Evolutionary conservation across 2,113 vertebrate species (phyloP).

Genomic region (Gavia stellata): DNA sequence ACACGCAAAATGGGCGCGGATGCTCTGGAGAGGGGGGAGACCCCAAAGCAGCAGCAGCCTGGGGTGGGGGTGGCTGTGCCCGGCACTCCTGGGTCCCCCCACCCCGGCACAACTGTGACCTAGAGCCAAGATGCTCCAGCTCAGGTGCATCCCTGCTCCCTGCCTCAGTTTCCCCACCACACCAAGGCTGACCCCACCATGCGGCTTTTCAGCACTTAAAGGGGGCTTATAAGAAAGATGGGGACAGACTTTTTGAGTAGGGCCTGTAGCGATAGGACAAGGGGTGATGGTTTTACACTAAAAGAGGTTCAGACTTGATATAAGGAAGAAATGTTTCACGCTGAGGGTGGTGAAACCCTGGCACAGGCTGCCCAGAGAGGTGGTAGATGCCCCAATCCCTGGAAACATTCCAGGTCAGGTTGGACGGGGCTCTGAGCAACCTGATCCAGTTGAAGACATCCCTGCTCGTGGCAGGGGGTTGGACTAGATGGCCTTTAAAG

Average conservation of each 20-base stretch:
- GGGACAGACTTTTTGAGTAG: background rate
- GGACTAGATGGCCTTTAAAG: background rate
- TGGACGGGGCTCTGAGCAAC: background rate
- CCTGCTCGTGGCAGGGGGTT: background rate
- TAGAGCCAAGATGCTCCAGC: background rate
- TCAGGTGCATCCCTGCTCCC: background rate
- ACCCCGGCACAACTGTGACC: fast-evolving
- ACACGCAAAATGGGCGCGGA: fast-evolving
- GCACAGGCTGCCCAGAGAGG: background rate
- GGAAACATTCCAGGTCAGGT: background rate
- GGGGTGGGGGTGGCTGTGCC: background rate
- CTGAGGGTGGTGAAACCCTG: background rate
- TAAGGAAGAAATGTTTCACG: fast-evolving
- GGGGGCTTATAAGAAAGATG: background rate
- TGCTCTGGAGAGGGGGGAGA: background rate
- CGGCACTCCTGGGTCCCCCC: too few species aligned
- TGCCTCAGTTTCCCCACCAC: background rate
- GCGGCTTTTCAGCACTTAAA: background rate
- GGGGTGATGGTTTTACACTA: background rate
- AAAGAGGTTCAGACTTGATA: background rate
- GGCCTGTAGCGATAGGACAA: fast-evolving
- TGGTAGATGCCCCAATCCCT: background rate
- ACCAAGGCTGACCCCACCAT: background rate
- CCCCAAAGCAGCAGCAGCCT: background rate
- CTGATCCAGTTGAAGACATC: background rate